Evolutionary conservation across 2,888 invertebrate genomes (phyloP), one percentile per base, ranked within the genome.

Genomic region (Frankliniella fusca): DNA sequence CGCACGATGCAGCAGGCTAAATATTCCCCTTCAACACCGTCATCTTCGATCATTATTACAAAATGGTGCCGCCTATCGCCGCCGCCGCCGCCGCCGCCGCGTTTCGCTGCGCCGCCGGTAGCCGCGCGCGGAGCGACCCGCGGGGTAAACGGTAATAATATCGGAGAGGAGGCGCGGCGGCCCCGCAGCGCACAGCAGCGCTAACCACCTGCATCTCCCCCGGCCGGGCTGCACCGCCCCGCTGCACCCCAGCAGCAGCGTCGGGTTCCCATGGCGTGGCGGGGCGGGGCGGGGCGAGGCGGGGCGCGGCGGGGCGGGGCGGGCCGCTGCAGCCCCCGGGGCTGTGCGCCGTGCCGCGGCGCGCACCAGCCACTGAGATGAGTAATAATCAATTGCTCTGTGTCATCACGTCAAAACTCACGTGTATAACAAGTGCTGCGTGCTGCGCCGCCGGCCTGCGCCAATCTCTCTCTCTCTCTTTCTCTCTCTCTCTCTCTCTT

Each of bases 21-120:
- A 61, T 61, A 61, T 61, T 61, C 15, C 70, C 70, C 70, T 12
- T 12, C 70, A 76, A 76, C 70, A 76, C 70, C 70, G 12, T 76
- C 70, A 76, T 76, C 27, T 76, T 76, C 70, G 70, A 76, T 76
- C 70, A 76, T 76, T 76, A 76, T 76, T 76, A 76, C 70, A 76
- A 76, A 76, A 76, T 27, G 70, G 23, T 12, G 54, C 54, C 18
- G n/a, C n/a, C n/a, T n/a, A n/a, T n/a, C n/a, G 50, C 50, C 50
- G 50, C 50, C 50, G 50, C 8, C 54, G 54, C 54, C 18, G 54
- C 54, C 54, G 54, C 8, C 54, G 61, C 11, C 61, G 61, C 18
- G 61, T 61, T n/a, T 18, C 61, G 61, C 61, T 18, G 61, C 54
- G n/a, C 61, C 61, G 61, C 61, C 61, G n/a, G 61, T 61, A 61